Percentiles rank a stretch among this genome's conserved stretches.
phyloP scores from a whole-genome alignment of 2,113 vertebrate species.

The Psettodes erumei region DNA sequence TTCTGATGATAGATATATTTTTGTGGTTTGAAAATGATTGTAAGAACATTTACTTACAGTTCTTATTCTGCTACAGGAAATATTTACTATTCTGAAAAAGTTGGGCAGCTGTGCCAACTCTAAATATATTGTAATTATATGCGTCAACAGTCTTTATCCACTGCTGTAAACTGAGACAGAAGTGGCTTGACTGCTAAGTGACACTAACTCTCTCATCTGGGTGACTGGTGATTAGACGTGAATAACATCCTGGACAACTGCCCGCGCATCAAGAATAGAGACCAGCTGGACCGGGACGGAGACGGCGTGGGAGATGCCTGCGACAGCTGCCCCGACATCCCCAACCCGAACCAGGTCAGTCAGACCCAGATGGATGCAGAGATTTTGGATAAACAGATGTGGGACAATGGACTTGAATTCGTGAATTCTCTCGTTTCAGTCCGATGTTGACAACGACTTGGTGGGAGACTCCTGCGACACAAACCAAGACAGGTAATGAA shows the following conservation, averaged over 20 bases:
- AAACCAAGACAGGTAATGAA: slow-evolving; percentile 95
- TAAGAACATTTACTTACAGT: too few relatives aligned
- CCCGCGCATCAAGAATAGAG: slow-evolving; percentile 88
- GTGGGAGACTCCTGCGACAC: slow-evolving; percentile 98
- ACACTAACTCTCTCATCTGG: background rate
- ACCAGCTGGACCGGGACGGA: slow-evolving; percentile 90
- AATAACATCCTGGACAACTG: slow-evolving; percentile 98
- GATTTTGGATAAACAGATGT: too few relatives aligned
- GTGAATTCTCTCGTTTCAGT: slow-evolving; percentile 86
- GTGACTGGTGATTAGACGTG: slow-evolving; percentile 82
- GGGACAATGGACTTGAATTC: too few relatives aligned
- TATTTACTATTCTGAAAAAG: background rate
- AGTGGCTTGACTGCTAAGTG: background rate
- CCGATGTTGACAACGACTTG: slow-evolving; percentile 94
- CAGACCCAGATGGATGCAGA: background rate
- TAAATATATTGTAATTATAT: background rate
- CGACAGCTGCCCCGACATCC: slow-evolving; percentile 95
- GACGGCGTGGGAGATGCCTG: slow-evolving; percentile 97
- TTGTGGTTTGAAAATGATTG: background rate
- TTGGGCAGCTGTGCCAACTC: background rate
- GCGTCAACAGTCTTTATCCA: slow-evolving; percentile 3
- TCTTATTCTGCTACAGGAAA: background rate
- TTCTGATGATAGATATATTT: background rate
- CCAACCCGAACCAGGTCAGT: slow-evolving; percentile 96
- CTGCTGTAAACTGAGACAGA: slow-evolving; percentile 6